phyloP scores from a whole-genome alignment of 2,113 vertebrate species.

The Elanoides forficatus region DNA sequence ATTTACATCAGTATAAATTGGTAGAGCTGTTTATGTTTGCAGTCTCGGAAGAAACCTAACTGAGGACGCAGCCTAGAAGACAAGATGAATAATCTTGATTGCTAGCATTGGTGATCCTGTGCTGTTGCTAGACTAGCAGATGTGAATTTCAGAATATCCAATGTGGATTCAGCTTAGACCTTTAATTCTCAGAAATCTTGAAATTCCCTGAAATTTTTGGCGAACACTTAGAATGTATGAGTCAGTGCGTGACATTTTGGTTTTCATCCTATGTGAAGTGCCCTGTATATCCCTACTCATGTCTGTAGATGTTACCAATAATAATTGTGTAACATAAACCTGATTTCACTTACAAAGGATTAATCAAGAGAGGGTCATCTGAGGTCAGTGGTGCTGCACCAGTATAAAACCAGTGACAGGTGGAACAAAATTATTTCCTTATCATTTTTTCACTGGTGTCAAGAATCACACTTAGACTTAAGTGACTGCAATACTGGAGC shows the following conservation, averaged over 20 bases:
- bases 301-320: neutral
- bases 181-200: neutral
- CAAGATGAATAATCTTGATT: neutral
- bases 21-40: neutral
- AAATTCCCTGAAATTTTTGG: neutral
- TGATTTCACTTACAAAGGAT: neutral
- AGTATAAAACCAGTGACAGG: neutral
- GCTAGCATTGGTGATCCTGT: neutral
- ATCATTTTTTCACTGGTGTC: neutral
- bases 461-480: neutral
- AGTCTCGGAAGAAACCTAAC: neutral
- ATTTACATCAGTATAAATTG: neutral
- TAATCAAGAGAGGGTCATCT: neutral
- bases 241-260: neutral
- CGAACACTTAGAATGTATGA: neutral
- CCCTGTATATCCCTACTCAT: neutral
- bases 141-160: neutral
- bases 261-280: neutral
- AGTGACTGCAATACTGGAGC: neutral
- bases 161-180: neutral
- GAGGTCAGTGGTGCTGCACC: neutral
- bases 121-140: neutral
- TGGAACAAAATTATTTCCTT: neutral
- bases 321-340: neutral
- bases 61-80: neutral